Evolutionary conservation across 1,140 invertebrate genomes (phyloP), one percentile per base, ranked within the genome.

Genomic region (Drosophila kurseongensis): DNA sequence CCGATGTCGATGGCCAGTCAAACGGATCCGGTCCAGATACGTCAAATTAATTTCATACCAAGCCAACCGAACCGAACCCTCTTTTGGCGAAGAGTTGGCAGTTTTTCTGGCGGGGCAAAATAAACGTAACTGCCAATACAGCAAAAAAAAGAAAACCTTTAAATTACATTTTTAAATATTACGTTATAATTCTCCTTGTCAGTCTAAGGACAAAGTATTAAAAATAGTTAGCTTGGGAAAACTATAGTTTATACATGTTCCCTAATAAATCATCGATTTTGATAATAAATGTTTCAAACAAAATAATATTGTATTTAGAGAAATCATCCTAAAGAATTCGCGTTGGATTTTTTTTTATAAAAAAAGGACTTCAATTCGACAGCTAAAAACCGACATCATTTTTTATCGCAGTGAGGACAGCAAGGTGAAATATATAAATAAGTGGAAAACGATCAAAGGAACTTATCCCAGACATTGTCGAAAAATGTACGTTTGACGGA

Each of bases 21-120:
- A 69, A 57, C 60, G 60, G 50, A 68, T 68, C 65, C 47, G 65
- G 60, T 18, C 36, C 65, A 48, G 44, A 71, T 16, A 57, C 18
- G 44, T 71, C 65, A 69, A 71, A 71, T 71, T 71, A 71, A 48
- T 68, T 71, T 56, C 44, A 16, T 29, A 10, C 27, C 41, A 14
- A 23, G 10, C 45, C 36, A 45, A 47, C 36, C 62, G 23, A 44
- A 62, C 10, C n/a, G 47, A 52, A 41, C 59, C 57, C 57, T 62
- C 57, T 42, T 63, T 63, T 14, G 29, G n/a, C 10, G 5, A 36
- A 27, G 16, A 27, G 59, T 12, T 67, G 59, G 18, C 59, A n/a
- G 35, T 14, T 32, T 66, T 66, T 41, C 4, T 29, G 18, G 44
- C 6, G 0, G 0, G 8, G 12, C 13, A 23, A 48, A 5, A 16